These are phyloP conservation scores for Hydroisotoma schaefferi DNA, from an alignment of 2,888 invertebrate genomes.

Conservation along the genomic window DNA sequence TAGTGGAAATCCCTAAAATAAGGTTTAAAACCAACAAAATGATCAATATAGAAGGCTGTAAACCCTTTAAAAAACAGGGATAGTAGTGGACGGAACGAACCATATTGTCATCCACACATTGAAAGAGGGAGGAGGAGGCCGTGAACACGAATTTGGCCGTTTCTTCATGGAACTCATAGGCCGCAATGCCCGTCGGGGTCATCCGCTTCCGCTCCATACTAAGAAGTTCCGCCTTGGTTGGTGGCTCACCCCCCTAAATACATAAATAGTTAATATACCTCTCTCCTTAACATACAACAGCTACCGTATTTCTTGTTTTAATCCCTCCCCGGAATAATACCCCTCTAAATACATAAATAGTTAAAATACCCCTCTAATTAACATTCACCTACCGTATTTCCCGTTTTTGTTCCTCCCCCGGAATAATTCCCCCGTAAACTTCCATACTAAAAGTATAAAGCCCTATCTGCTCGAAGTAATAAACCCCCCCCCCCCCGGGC, in stretches of 20 bases:
- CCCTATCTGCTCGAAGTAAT: too few relatives aligned
- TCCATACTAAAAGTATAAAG: too few relatives aligned
- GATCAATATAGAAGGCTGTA: neutral
- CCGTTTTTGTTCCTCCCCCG: too few relatives aligned
- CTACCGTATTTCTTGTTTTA: too few relatives aligned
- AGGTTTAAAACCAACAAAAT: neutral
- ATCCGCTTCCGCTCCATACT: slow-evolving; percentile 87
- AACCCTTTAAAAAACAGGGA: too few relatives aligned
- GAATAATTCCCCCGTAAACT: too few relatives aligned
- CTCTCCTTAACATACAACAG: neutral
- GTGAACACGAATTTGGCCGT: slow-evolving; percentile 87
- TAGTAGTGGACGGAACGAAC: too few relatives aligned
- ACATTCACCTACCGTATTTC: too few relatives aligned
- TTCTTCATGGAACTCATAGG: slow-evolving; percentile 78
- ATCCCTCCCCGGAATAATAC: too few relatives aligned
- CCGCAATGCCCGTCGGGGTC: slow-evolving; percentile 74
- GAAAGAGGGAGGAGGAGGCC: slow-evolving; percentile 81
- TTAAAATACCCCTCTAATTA: neutral
- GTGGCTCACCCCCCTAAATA: slow-evolving; percentile 37
- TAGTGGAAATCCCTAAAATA: slow-evolving; percentile 50
- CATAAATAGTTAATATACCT: neutral
- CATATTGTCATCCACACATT: slow-evolving; percentile 66
- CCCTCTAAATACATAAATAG: slow-evolving; percentile 18
- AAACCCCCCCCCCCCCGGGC: too few relatives aligned
- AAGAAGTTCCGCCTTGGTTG: slow-evolving; percentile 71